Percentiles rank a stretch among this genome's conserved stretches.
These are phyloP conservation scores for Apodemia zela DNA, from an alignment of 2,888 invertebrate species.

Conservation along the genomic window DNA sequence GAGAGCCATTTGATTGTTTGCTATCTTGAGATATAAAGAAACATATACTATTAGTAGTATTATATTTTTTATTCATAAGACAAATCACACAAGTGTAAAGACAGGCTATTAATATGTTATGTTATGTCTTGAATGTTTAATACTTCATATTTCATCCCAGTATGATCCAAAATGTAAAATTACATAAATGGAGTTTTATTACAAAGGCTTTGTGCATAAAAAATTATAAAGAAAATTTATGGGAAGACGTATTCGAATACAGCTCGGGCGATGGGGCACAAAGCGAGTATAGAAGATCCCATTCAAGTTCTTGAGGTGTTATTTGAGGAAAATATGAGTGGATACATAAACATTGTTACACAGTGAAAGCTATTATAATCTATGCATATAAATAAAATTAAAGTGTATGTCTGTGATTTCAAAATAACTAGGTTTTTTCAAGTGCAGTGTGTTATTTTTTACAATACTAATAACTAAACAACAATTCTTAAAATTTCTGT, in stretches of 20 bases:
- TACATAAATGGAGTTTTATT: constrained; percentile 16
- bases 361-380: neutral
- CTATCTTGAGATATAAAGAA: too few relatives aligned
- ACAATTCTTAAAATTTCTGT: too few relatives aligned
- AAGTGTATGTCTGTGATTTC: too few relatives aligned
- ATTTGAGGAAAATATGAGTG: constrained; percentile 14
- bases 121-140: neutral
- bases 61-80: too few relatives aligned
- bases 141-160: neutral
- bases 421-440: too few relatives aligned
- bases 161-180: constrained; percentile 14
- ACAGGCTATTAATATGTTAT: too few relatives aligned
- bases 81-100: too few relatives aligned
- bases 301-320: constrained; percentile 11
- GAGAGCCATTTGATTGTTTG: too few relatives aligned
- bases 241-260: constrained; percentile 10
- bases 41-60: too few relatives aligned
- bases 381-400: too few relatives aligned
- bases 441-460: too few relatives aligned
- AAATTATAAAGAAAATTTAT: constrained; percentile 20
- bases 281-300: constrained; percentile 19
- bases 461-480: too few relatives aligned
- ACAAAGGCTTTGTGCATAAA: constrained; percentile 18
- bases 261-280: constrained; percentile 16
- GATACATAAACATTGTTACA: neutral